These are phyloP conservation scores for Alcedo atthis DNA, from an alignment of 2,797 vertebrate genomes.

Conservation along the genomic window DNA sequence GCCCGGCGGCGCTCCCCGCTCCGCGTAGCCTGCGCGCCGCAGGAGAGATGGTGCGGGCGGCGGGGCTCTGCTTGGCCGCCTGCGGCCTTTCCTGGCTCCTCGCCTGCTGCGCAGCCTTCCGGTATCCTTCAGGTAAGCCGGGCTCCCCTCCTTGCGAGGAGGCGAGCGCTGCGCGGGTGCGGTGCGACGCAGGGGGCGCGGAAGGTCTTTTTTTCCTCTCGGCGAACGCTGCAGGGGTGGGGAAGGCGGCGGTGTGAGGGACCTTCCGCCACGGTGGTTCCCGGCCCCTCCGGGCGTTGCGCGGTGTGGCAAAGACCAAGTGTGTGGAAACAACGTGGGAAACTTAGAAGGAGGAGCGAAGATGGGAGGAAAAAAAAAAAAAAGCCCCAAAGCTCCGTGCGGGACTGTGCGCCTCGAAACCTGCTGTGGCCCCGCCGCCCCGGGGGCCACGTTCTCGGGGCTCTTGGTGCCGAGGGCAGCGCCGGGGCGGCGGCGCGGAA, in stretches of 20 bases:
- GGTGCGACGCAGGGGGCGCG: background rate
- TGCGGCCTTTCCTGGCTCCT: background rate
- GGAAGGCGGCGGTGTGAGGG: background rate
- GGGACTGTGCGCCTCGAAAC: background rate
- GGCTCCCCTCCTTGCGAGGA: background rate
- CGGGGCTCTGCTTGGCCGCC: background rate
- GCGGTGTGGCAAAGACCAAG: background rate
- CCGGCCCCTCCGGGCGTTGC: background rate
- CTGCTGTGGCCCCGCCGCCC: background rate
- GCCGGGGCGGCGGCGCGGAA: background rate
- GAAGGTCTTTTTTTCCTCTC: background rate
- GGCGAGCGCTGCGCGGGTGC: background rate
- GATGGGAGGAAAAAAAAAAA: background rate
- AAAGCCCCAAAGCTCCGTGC: too few relatives aligned
- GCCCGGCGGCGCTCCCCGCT: background rate
- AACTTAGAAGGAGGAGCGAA: background rate
- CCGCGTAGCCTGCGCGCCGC: background rate
- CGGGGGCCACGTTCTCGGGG: background rate
- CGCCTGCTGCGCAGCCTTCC: background rate
- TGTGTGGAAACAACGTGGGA: background rate
- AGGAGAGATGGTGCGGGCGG: background rate
- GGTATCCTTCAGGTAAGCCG: constrained; percentile 14
- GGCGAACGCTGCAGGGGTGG: too few relatives aligned
- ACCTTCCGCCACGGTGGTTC: background rate
- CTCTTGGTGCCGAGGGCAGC: background rate